phyloP scores from a whole-genome alignment of 1,140 invertebrate genomes.

The Penaeus japonicus region DNA sequence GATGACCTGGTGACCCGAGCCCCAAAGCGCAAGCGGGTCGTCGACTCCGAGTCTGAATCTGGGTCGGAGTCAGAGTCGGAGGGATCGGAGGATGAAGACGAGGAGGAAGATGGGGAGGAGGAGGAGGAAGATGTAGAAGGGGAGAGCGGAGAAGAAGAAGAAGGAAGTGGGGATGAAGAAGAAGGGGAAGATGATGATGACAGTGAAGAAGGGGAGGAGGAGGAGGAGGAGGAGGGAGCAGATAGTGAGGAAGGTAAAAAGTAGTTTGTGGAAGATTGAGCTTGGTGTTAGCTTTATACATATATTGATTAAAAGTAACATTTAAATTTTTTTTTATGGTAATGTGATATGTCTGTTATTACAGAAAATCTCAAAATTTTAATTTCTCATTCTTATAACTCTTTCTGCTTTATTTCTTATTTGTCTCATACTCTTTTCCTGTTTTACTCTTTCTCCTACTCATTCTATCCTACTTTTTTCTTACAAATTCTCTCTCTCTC shows the following conservation, averaged over 20 bases:
- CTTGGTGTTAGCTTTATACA: too few species aligned
- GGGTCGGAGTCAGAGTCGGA: background rate
- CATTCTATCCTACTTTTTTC: too few species aligned
- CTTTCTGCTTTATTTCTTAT: too few species aligned
- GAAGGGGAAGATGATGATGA: background rate
- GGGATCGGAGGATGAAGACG: slow-evolving; percentile 11
- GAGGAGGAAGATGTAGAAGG: background rate
- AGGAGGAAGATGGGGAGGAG: background rate
- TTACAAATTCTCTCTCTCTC: too few species aligned
- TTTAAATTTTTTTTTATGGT: too few species aligned
- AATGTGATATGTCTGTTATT: too few species aligned
- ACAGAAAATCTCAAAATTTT: too few species aligned
- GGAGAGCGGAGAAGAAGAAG: background rate
- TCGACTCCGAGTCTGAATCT: slow-evolving; percentile 34
- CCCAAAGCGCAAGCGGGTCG: slow-evolving; percentile 13
- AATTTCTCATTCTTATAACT: too few species aligned
- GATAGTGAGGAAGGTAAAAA: slow-evolving; percentile 23
- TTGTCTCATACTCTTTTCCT: too few species aligned
- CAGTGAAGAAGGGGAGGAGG: background rate
- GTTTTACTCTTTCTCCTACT: too few species aligned
- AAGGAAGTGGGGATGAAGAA: background rate
- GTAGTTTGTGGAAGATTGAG: too few species aligned
- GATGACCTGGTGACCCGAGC: slow-evolving; percentile 10
- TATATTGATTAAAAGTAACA: too few species aligned
- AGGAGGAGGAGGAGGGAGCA: slow-evolving; percentile 13